Base-by-base conservation (phyloP, 2,113 vertebrate species). In the Pteruthius melanotis region DNA sequence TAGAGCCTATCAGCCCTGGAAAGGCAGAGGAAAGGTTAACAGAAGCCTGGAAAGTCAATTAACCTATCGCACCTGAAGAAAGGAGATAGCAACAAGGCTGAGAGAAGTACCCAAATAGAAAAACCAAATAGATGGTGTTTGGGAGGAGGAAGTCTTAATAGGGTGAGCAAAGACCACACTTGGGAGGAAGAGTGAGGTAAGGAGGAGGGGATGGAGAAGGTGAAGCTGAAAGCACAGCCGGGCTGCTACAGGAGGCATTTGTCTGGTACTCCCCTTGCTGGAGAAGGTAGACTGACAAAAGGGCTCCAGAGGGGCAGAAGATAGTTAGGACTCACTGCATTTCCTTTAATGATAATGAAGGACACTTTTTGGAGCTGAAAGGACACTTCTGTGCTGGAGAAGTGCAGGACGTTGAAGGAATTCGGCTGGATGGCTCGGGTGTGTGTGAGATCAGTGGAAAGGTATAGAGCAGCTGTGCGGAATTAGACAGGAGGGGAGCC, bases 1-100 rank as follows among this genome's bases (percentile, higher is more conserved):
- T 82, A 94, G 65, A 95, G 89, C 52, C 77, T 92, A 74, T 94
- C 93, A 91, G 94, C 53, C 86, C 70, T 87, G 61, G 77, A 82
- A 94, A 89, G 54, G 91, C 86, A 92, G 42, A 59, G 79, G 89
- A 89, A 94, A 96, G 95, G 93, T 95, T 93, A 97, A 94, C 91
- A 72, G 81, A 39, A 94, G 40, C 77, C 57, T 94, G 87, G 49
- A 91, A 95, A 95, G 53, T 91, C 61, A 94, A 96, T 94, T 96
- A 96, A 95, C 91, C 70, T 95, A 31, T 79, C 3, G 0, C 68
- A 95, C 80, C 72, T 95, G 93, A 71, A 78, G 77, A 88, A 83
- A 40, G 68, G 80, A 97, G 96, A 97, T 97, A 96, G 95, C 56
- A 35, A 90, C 72, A n/a, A 83, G n/a, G 63, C 69, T 75, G 86